Conservation (phyloP, 2,113 vertebrate genomes). For the Pogonocichla stellata region DNA sequence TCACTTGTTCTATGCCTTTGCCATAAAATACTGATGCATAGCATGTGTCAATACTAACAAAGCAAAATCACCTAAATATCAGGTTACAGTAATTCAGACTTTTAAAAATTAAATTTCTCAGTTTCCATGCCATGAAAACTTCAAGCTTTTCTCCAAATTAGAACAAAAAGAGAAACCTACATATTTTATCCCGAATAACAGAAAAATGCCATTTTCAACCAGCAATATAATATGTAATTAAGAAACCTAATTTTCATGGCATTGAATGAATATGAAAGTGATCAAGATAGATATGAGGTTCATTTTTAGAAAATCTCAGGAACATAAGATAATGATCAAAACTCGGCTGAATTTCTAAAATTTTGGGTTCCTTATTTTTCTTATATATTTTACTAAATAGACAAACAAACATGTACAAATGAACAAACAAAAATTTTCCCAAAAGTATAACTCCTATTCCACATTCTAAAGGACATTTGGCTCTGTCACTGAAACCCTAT, state of each 20-base stretch:
- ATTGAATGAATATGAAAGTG: not conserved
- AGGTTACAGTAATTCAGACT: not conserved
- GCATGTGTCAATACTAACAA: not conserved
- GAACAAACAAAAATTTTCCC: not conserved
- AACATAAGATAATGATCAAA: not conserved
- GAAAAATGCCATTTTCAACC: not conserved
- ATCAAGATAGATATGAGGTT: not conserved
- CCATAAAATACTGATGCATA: not conserved
- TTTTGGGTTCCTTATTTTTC: not conserved
- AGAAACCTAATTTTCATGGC: not conserved
- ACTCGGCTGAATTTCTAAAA: not conserved
- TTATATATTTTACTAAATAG: not conserved
- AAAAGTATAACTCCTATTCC: not conserved
- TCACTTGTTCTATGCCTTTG: not conserved
- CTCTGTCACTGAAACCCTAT: not conserved
- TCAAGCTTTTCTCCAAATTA: not conserved
- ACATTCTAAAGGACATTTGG: not conserved
- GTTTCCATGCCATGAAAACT: not conserved
- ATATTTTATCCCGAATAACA: not conserved
- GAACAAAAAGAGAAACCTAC: not conserved
- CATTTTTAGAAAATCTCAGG: not conserved
- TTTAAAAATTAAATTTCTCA: not conserved
- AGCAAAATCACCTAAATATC: not conserved
- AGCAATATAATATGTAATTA: not conserved
- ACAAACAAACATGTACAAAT: accelerated